A percentile compares a stretch with the other conserved stretches of the same genome.
Evolutionary conservation across 2,797 vertebrate species (phyloP).

Genomic region (Anableps anableps): DNA sequence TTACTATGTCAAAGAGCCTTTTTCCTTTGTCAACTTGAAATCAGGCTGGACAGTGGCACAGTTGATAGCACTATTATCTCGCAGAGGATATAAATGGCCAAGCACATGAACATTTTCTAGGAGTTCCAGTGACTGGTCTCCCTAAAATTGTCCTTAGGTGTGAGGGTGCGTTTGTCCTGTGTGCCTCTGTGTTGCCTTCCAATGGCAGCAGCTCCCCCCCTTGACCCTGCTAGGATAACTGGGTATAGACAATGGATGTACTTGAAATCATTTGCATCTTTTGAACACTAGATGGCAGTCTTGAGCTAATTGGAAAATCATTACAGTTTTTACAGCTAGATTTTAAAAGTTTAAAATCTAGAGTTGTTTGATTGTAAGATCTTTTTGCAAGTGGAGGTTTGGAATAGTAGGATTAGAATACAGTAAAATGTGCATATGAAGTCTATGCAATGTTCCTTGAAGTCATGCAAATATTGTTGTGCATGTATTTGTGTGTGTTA

Average conservation of each 20-base stretch:
- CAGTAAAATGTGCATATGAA: background rate
- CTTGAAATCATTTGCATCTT: background rate
- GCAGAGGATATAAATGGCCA: too few relatives aligned
- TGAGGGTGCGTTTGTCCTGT: too few relatives aligned
- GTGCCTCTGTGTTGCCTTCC: too few relatives aligned
- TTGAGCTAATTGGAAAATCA: conserved; percentile 22
- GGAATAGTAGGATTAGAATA: background rate
- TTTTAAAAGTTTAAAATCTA: background rate
- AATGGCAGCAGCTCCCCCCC: background rate
- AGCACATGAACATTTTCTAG: too few relatives aligned
- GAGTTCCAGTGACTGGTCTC: too few relatives aligned
- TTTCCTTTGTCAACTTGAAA: background rate
- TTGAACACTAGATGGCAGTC: conserved; percentile 70
- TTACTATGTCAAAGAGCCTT: background rate
- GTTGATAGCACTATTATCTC: too few relatives aligned
- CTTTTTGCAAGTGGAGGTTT: background rate
- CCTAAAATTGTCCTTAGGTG: too few relatives aligned
- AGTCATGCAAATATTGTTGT: background rate
- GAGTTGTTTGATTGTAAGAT: background rate
- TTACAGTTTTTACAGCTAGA: background rate
- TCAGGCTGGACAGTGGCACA: background rate
- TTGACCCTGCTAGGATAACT: background rate
- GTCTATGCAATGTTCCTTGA: background rate
- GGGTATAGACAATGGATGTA: background rate
- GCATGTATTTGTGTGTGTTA: conserved; percentile 4